Percentiles rank a stretch among this genome's conserved stretches.
Evolutionary conservation across 2,888 invertebrate genomes (phyloP).

Genomic region (Erpobdella octoculata): DNA sequence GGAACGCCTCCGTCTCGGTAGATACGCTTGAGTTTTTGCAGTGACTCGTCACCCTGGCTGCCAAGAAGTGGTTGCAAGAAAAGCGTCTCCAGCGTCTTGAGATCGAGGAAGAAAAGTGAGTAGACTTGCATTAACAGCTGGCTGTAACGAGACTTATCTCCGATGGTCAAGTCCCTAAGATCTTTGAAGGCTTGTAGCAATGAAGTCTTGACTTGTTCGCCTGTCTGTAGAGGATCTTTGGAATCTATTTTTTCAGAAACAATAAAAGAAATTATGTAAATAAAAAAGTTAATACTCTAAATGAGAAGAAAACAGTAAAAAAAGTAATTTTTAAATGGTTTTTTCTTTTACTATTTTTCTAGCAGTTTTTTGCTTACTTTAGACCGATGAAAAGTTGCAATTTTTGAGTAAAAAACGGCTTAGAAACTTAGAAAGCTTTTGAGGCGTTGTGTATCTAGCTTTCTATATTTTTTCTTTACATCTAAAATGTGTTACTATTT

Average conservation of each 20-base stretch:
- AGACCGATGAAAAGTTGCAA: too few relatives aligned
- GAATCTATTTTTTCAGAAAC: too few relatives aligned
- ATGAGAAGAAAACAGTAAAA: too few relatives aligned
- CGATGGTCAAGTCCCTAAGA: constrained; percentile 8
- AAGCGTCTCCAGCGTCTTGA: background rate
- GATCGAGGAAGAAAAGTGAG: background rate
- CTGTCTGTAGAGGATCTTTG: background rate
- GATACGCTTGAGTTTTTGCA: background rate
- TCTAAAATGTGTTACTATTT: too few relatives aligned
- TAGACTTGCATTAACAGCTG: background rate
- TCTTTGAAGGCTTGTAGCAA: background rate
- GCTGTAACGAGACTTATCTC: constrained; percentile 10
- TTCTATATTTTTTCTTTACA: too few relatives aligned
- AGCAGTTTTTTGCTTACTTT: too few relatives aligned
- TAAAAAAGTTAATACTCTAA: background rate
- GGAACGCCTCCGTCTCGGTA: background rate
- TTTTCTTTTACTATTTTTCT: too few relatives aligned
- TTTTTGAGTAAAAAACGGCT: too few relatives aligned
- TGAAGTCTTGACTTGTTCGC: constrained; percentile 1
- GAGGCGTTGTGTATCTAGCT: too few relatives aligned
- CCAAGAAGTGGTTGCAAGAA: constrained; percentile 7
- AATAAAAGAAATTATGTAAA: background rate
- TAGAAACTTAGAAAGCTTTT: too few relatives aligned
- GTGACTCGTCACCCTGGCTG: constrained; percentile 1
- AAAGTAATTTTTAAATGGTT: too few relatives aligned